These are phyloP conservation scores for Podiceps cristatus DNA, from an alignment of 2,113 vertebrate genomes.

Conservation along the genomic window DNA sequence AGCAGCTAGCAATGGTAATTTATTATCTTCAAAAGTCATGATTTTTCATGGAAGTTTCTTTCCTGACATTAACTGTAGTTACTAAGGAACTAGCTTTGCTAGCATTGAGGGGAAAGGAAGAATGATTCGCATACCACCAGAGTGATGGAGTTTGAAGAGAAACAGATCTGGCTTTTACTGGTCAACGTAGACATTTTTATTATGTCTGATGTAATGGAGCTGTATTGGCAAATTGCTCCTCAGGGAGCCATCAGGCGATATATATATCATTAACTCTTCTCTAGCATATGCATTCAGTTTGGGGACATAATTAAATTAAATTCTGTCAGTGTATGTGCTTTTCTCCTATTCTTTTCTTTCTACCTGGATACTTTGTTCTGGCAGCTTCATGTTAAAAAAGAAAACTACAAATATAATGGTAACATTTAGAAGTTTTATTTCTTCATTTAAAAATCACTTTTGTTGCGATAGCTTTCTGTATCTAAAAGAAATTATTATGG, in stretches of 20 bases:
- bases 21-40: conserved; percentile 65
- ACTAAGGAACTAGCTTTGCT: conserved; percentile 23
- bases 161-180: conserved; percentile 77
- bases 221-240: conserved; percentile 89
- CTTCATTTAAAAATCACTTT: not conserved
- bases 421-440: not conserved
- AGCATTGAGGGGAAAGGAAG: conserved; percentile 11
- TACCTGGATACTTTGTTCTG: not conserved
- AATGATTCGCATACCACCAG: conserved; percentile 71
- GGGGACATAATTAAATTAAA: conserved; percentile 51
- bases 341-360: not conserved
- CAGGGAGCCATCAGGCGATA: conserved; percentile 83
- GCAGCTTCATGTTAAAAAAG: not conserved
- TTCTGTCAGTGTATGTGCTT: not conserved
- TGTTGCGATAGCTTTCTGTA: not conserved
- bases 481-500: not conserved
- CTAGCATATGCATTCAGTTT: conserved; percentile 66
- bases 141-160: conserved; percentile 83
- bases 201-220: conserved; percentile 87
- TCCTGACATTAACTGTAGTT: conserved; percentile 64
- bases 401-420: not conserved
- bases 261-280: conserved; percentile 86
- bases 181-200: conserved; percentile 87
- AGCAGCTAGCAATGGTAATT: conserved; percentile 79
- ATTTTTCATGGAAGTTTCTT: conserved; percentile 46